Percentiles rank a stretch among this genome's conserved stretches.
These are phyloP conservation scores for Hephaestus fuliginosus DNA, from an alignment of 2,797 vertebrate species.

Conservation along the genomic window DNA sequence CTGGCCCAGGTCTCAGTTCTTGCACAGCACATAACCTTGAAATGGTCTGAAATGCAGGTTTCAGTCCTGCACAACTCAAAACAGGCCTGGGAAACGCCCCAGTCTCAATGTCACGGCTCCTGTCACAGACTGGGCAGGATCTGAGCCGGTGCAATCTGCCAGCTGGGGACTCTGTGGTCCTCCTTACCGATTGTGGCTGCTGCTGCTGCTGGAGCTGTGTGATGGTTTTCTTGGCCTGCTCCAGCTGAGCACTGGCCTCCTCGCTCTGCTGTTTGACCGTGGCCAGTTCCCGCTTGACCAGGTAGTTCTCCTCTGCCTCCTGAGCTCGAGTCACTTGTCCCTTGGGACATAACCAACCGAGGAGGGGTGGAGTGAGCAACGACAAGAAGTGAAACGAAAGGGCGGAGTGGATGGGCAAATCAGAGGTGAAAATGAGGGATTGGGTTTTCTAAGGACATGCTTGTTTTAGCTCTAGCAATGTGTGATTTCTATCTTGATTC, in stretches of 20 bases:
- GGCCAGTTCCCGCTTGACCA: constrained; percentile 99
- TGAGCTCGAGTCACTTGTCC: constrained; percentile 99
- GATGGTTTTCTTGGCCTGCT: constrained; percentile 96
- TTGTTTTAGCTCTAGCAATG: constrained; percentile 48
- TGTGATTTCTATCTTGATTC: constrained; percentile 34
- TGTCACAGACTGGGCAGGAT: constrained; percentile 18
- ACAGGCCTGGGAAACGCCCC: constrained; percentile 7
- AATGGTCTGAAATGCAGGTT: constrained; percentile 9
- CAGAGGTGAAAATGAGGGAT: constrained; percentile 56
- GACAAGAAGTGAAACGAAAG: constrained; percentile 51
- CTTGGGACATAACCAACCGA: constrained; percentile 87
- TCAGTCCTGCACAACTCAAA: constrained; percentile 1
- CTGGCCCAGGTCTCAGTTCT: background rate
- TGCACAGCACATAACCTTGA: background rate
- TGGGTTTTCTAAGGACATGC: constrained; percentile 73
- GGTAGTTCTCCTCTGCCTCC: constrained; percentile 99
- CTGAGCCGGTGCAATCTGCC: constrained; percentile 26
- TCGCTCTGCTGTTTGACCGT: constrained; percentile 98
- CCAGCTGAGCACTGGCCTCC: constrained; percentile 94
- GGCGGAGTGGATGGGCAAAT: constrained; percentile 58
- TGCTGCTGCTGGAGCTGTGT: constrained; percentile 92
- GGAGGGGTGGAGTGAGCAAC: constrained; percentile 72
- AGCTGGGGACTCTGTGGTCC: constrained; percentile 62
- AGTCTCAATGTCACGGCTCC: constrained; percentile 14
- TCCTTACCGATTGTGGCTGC: constrained; percentile 94